phyloP scores from a whole-genome alignment of 2,888 invertebrate species.

The Pherbina coryleti region DNA sequence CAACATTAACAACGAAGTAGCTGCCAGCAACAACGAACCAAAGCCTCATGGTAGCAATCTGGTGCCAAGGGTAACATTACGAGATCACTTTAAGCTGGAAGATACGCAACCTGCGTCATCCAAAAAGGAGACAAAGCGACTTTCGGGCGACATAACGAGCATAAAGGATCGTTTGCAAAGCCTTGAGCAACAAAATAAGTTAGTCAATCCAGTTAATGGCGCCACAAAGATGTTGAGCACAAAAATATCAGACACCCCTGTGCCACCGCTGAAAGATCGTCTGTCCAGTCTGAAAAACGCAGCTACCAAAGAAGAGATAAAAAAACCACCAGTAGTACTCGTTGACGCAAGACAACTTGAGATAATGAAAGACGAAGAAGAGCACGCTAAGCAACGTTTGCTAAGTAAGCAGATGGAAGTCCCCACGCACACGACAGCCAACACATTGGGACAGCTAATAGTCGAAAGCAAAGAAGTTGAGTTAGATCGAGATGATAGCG shows the following conservation, averaged over 20 bases:
- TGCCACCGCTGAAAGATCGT: slow-evolving; percentile 68
- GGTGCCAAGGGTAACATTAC: slow-evolving; percentile 55
- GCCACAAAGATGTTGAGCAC: slow-evolving; percentile 45
- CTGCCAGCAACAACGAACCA: slow-evolving; percentile 31
- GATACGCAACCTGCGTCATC: slow-evolving; percentile 40
- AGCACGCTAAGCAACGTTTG: slow-evolving; percentile 51
- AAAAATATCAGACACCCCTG: slow-evolving; percentile 63
- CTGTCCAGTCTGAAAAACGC: slow-evolving; percentile 67
- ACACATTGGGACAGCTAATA: not conserved
- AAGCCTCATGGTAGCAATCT: slow-evolving; percentile 39
- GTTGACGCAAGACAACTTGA: slow-evolving; percentile 71
- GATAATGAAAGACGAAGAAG: slow-evolving; percentile 70
- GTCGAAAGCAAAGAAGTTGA: slow-evolving; percentile 61
- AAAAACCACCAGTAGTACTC: slow-evolving; percentile 63
- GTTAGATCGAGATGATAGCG: slow-evolving; percentile 76
- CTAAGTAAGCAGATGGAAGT: slow-evolving; percentile 40
- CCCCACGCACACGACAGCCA: not conserved
- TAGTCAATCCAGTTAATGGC: slow-evolving; percentile 58
- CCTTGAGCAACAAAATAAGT: slow-evolving; percentile 72
- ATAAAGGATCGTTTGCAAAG: slow-evolving; percentile 76
- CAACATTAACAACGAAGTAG: slow-evolving; percentile 39
- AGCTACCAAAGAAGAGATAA: slow-evolving; percentile 66
- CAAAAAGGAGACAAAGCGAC: slow-evolving; percentile 68
- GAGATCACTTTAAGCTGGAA: slow-evolving; percentile 55
- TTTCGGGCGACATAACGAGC: slow-evolving; percentile 75